A percentile compares a stretch with the other conserved stretches of the same genome.
These are phyloP conservation scores for Drosophila elegans DNA, from an alignment of 1,140 invertebrate species.

Conservation along the genomic window DNA sequence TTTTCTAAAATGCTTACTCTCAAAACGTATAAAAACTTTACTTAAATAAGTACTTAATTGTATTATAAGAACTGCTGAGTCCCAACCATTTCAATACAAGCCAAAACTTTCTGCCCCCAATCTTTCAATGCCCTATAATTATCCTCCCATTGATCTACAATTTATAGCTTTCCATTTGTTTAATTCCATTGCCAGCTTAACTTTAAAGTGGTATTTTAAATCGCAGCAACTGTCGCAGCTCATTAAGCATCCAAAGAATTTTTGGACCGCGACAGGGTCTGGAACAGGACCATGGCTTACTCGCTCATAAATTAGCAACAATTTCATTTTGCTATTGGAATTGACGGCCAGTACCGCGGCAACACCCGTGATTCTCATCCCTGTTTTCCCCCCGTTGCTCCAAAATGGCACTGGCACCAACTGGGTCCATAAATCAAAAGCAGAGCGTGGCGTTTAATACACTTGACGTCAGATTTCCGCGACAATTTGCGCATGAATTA, in stretches of 20 bases:
- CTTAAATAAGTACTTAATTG: too few relatives aligned
- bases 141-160: slow-evolving; percentile 23
- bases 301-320: slow-evolving; percentile 76
- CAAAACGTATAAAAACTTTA: too few relatives aligned
- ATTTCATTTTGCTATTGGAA: slow-evolving; percentile 78
- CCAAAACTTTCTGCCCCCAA: background rate
- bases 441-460: slow-evolving; percentile 76
- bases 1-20: too few relatives aligned
- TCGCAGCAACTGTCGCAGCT: slow-evolving; percentile 53
- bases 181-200: slow-evolving; percentile 26
- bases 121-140: background rate
- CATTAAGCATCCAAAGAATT: slow-evolving; percentile 55
- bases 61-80: too few relatives aligned
- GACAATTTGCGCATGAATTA: slow-evolving; percentile 83
- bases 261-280: slow-evolving; percentile 34
- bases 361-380: slow-evolving; percentile 27
- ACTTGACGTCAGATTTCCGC: slow-evolving; percentile 83
- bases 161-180: slow-evolving; percentile 24
- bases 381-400: slow-evolving; percentile 17
- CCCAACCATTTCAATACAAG: background rate
- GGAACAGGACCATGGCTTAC: slow-evolving; percentile 11
- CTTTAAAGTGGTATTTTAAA: slow-evolving; percentile 23
- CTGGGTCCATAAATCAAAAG: slow-evolving; percentile 80
- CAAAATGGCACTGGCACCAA: slow-evolving; percentile 50
- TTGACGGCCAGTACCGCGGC: slow-evolving; percentile 55